Percentiles rank a stretch among this genome's conserved stretches.
Evolutionary conservation across 2,888 invertebrate species (phyloP).

Genomic region (Sympetrum striolatum): DNA sequence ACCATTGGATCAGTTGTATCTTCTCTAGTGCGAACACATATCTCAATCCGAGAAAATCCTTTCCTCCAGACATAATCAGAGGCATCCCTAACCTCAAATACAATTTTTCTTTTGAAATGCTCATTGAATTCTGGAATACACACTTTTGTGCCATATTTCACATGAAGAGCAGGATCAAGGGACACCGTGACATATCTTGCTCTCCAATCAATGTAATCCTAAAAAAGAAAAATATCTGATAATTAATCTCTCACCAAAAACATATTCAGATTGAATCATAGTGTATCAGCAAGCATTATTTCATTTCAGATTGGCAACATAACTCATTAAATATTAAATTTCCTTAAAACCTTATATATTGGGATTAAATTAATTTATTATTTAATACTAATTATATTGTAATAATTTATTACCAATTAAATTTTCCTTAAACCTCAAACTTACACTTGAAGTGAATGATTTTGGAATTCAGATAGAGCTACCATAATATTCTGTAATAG

Average conservation of each 20-base stretch:
- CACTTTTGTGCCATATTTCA: slow-evolving; percentile 60
- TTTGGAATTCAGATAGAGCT: too few relatives aligned
- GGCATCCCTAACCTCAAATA: slow-evolving; percentile 56
- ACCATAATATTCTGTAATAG: too few relatives aligned
- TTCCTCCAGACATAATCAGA: slow-evolving; percentile 48
- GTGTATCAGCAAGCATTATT: too few relatives aligned
- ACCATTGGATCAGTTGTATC: slow-evolving; percentile 64
- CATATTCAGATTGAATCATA: not conserved
- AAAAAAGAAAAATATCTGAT: slow-evolving; percentile 44
- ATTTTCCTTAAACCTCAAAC: too few relatives aligned
- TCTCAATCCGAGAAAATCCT: slow-evolving; percentile 60
- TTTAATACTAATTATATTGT: too few relatives aligned
- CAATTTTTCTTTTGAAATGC: slow-evolving; percentile 61
- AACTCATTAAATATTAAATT: too few relatives aligned
- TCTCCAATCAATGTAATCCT: slow-evolving; percentile 64
- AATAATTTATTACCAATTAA: too few relatives aligned
- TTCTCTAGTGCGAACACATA: slow-evolving; percentile 63
- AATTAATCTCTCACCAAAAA: not conserved
- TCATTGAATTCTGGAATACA: slow-evolving; percentile 63
- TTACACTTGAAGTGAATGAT: too few relatives aligned
- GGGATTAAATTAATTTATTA: too few relatives aligned
- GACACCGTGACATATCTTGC: slow-evolving; percentile 61
- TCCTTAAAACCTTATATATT: too few relatives aligned
- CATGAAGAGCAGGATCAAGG: slow-evolving; percentile 60
- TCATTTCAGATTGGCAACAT: too few relatives aligned